Evolutionary conservation across 2,888 invertebrate genomes (phyloP), one percentile per base, ranked within the genome.

Genomic region (Cantharis rustica): DNA sequence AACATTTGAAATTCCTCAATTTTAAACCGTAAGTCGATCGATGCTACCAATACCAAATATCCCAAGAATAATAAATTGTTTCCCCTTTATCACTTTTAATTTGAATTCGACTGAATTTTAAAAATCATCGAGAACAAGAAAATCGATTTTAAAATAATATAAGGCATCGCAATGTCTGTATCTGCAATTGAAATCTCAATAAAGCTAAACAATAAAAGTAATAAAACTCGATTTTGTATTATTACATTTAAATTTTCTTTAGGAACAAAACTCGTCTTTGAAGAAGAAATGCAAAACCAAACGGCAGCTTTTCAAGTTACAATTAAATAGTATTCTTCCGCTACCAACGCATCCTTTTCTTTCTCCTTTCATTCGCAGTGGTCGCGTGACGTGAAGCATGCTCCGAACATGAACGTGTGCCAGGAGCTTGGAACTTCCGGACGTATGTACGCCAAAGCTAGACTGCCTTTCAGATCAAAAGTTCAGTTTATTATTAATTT

Each of bases 361-460:
- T 77, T 75, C 75, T 76, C 76, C 71, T 72, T 71, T 71, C 75
- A 68, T 68, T 72, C 78, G 78, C 80, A 80, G 80, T 80, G 80
- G 82, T 77, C 80, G 81, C 78, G 78, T 76, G 81, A 80, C 80
- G 80, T 82, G 80, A 78, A 83, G 80, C 81, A 81, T 82, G 81
- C 82, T 79, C 78, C 78, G 75, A 77, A 79, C 80, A 77, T 77
- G 78, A 79, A 77, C 81, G 81, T 80, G 80, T 74, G 81, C 78
- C 74, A 61, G 66, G 77, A 79, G 77, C 75, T 80, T 75, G 77
- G 81, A 81, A 82, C 82, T 83, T 82, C 83, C 81, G 80, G 81
- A 77, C 79, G 77, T 75, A 73, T 79, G 76, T 68, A 77, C 71
- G 75, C 64, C n/a, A 23, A 66, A 20, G 64, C 64, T 66, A 66